Evolutionary conservation across 2,113 vertebrate genomes (phyloP).

Genomic region (Fregetta grallaria): DNA sequence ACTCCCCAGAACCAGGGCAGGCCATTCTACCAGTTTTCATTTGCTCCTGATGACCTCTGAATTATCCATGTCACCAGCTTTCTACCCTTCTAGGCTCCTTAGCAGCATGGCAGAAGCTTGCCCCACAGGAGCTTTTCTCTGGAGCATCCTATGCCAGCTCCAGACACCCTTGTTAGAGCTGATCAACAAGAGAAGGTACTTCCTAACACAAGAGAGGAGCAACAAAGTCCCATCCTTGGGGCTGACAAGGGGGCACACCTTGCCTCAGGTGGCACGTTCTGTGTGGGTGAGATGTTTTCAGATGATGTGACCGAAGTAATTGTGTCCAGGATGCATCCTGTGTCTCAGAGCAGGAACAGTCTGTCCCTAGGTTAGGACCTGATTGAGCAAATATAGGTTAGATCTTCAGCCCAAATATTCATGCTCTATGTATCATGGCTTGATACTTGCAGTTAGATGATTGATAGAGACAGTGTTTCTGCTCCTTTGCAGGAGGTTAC

Average conservation of each 20-base stretch:
- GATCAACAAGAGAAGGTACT: not conserved
- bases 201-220: not conserved
- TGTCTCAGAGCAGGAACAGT: not conserved
- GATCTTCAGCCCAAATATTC: not conserved
- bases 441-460: not conserved
- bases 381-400: not conserved
- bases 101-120: not conserved
- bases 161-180: accelerated
- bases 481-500: not conserved
- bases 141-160: not conserved
- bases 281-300: not conserved
- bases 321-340: not conserved
- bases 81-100: not conserved
- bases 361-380: not conserved
- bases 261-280: not conserved
- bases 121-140: not conserved
- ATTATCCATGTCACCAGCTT: not conserved
- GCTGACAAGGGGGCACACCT: not conserved
- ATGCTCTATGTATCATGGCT: not conserved
- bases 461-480: not conserved
- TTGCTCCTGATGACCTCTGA: not conserved
- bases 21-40: not conserved
- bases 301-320: not conserved
- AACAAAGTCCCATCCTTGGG: not conserved
- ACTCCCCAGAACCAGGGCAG: not conserved